Evolutionary conservation across 2,888 invertebrate species (phyloP).

Genomic region (Phengaris alcon): DNA sequence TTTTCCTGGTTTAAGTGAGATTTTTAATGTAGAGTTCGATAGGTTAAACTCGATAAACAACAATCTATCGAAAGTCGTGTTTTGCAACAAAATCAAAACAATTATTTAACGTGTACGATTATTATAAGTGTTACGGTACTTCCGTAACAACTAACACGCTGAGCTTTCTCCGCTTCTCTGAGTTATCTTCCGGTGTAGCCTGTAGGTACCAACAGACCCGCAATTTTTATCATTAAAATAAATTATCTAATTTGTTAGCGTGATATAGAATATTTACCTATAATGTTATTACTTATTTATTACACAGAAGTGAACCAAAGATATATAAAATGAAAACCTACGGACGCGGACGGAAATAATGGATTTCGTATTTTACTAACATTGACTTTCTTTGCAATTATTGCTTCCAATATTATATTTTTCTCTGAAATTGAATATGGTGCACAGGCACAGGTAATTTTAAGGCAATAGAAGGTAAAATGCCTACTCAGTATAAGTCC

Average conservation of each 20-base stretch:
- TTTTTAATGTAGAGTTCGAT: background rate
- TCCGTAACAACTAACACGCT: background rate
- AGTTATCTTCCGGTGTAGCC: slow-evolving; percentile 25
- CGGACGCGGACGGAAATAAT: too few relatives aligned
- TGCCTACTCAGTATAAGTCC: background rate
- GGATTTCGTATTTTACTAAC: too few relatives aligned
- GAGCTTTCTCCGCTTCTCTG: slow-evolving; percentile 27
- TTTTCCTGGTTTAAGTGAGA: background rate
- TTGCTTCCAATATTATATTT: too few relatives aligned
- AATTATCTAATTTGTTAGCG: slow-evolving; percentile 29
- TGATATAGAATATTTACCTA: background rate
- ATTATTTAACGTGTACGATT: background rate
- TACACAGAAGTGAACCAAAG: too few relatives aligned
- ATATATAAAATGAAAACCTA: too few relatives aligned
- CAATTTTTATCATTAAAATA: slow-evolving; percentile 31
- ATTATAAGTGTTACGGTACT: slow-evolving; percentile 24
- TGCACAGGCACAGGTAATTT: too few relatives aligned
- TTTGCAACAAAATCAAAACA: background rate
- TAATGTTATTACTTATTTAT: too few relatives aligned
- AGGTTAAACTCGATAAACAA: background rate
- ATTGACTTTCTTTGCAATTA: too few relatives aligned
- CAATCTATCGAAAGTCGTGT: background rate
- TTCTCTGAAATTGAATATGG: too few relatives aligned
- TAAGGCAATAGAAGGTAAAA: too few relatives aligned
- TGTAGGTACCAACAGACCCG: background rate